Conservation (phyloP, 2,113 vertebrate genomes). For the Leuciscus idus region DNA sequence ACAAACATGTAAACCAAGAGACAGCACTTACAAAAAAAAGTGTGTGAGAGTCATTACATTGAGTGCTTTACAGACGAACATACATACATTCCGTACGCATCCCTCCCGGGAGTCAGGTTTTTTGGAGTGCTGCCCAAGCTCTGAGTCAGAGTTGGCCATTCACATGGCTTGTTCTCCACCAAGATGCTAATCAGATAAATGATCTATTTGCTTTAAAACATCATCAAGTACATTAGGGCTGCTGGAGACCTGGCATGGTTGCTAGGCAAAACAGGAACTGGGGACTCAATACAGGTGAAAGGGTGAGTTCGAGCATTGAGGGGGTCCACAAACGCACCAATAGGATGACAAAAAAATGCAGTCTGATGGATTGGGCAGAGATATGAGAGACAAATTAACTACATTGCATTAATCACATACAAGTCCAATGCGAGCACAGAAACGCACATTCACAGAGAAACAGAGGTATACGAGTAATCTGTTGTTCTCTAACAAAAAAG, state of each 20-base stretch:
- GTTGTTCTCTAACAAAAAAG: conserved; percentile 53
- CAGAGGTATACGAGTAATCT: conserved; percentile 63
- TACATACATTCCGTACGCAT: not conserved
- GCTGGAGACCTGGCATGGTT: conserved; percentile 72
- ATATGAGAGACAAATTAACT: conserved; percentile 71
- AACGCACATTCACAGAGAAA: conserved; percentile 43
- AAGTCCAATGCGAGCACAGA: conserved; percentile 65
- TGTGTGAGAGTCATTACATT: conserved; percentile 16
- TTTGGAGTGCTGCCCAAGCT: conserved; percentile 81
- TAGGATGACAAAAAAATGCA: conserved; percentile 57
- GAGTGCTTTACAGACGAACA: conserved; percentile 32
- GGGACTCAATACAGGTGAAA: conserved; percentile 19
- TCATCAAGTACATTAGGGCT: conserved; percentile 83
- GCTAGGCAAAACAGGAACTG: conserved; percentile 68
- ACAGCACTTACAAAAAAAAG: conserved; percentile 7
- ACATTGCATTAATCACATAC: conserved; percentile 69
- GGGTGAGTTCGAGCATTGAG: not conserved
- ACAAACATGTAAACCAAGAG: conserved; percentile 35
- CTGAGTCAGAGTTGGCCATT: conserved; percentile 82
- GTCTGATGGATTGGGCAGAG: conserved; percentile 56
- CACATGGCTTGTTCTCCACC: conserved; percentile 78
- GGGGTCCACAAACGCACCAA: conserved; percentile 47
- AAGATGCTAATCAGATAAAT: conserved; percentile 94
- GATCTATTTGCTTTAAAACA: conserved; percentile 91
- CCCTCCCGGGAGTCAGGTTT: conserved; percentile 43